Evolutionary conservation across 2,888 invertebrate genomes (phyloP).

Genomic region (Tinea trinotella): DNA sequence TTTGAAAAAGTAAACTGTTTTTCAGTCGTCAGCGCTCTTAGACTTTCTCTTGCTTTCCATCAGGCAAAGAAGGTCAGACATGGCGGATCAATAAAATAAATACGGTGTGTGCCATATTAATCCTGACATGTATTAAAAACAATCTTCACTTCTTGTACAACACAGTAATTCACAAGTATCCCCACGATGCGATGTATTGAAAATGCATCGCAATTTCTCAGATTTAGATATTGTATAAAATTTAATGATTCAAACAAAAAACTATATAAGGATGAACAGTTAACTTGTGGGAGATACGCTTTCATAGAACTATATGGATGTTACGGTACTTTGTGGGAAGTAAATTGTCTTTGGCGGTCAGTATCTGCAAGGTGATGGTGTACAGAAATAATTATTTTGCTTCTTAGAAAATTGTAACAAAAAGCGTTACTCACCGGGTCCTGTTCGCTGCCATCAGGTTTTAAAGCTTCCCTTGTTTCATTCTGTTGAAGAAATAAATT

Average conservation of each 20-base stretch:
- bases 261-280: neutral
- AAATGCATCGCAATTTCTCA: too few species aligned
- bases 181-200: too few species aligned
- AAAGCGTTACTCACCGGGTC: conserved; percentile 76
- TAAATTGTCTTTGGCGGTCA: conserved; percentile 8
- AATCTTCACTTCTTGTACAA: too few species aligned
- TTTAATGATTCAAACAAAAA: neutral
- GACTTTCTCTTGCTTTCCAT: too few species aligned
- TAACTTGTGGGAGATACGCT: neutral
- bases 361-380: neutral
- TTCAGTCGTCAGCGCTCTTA: too few species aligned
- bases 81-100: too few species aligned
- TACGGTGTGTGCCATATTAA: too few species aligned
- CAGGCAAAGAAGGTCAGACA: too few species aligned
- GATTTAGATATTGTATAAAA: neutral
- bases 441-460: conserved; percentile 82
- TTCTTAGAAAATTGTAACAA: neutral
- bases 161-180: too few species aligned
- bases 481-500: conserved; percentile 46
- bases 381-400: neutral
- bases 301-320: neutral
- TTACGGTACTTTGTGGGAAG: conserved; percentile 1
- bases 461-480: conserved; percentile 80
- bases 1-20: too few species aligned
- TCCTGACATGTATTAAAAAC: too few species aligned